These are phyloP conservation scores for Scotopteryx bipunctaria DNA, from an alignment of 2,888 invertebrate genomes.

Conservation along the genomic window DNA sequence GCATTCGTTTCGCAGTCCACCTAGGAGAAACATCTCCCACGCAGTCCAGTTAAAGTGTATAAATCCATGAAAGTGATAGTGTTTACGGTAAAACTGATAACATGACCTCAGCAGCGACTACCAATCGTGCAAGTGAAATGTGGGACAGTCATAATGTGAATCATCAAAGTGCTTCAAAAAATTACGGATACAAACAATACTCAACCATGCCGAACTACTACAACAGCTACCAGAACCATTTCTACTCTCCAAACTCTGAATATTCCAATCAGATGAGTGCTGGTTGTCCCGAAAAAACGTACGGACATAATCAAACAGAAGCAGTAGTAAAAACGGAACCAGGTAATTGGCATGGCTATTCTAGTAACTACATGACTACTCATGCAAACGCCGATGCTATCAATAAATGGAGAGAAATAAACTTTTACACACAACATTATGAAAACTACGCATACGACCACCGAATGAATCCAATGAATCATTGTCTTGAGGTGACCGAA, in stretches of 20 bases:
- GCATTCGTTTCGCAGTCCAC: constrained; percentile 79
- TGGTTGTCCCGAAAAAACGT: constrained; percentile 49
- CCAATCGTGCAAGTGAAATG: constrained; percentile 71
- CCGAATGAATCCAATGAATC: constrained; percentile 45
- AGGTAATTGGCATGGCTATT: constrained; percentile 60
- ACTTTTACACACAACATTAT: constrained; percentile 61
- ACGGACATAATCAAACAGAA: constrained; percentile 47
- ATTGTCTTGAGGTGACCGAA: constrained; percentile 51
- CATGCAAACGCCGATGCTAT: constrained; percentile 61
- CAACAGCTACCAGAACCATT: constrained; percentile 58
- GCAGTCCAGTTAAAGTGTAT: constrained; percentile 57
- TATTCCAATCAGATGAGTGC: constrained; percentile 52
- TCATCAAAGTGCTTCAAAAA: constrained; percentile 59
- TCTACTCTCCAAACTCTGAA: constrained; percentile 57
- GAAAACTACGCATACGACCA: constrained; percentile 57
- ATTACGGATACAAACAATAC: constrained; percentile 58
- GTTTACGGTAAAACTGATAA: constrained; percentile 38
- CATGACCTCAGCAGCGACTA: constrained; percentile 68
- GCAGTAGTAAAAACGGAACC: constrained; percentile 66
- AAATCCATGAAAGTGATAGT: constrained; percentile 53
- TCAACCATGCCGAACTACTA: constrained; percentile 53
- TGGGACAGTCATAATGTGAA: constrained; percentile 68
- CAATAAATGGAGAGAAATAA: constrained; percentile 69
- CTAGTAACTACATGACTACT: constrained; percentile 50
- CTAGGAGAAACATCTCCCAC: constrained; percentile 70